phyloP scores from a whole-genome alignment of 2,888 invertebrate genomes.

The Antheraea assamensis region DNA sequence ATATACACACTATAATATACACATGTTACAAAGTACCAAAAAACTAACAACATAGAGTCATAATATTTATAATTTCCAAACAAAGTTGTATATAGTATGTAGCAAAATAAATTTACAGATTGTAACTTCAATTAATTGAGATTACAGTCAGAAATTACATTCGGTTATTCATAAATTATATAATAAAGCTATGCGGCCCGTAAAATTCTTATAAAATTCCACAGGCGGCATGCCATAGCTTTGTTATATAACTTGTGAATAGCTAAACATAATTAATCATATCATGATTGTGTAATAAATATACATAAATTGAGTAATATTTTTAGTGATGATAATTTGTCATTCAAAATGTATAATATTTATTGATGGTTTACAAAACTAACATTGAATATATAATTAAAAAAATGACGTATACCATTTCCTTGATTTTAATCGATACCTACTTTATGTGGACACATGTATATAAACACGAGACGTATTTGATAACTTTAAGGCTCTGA shows the following conservation, averaged over 20 bases:
- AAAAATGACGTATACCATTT: too few relatives aligned
- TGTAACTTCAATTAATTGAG: background rate
- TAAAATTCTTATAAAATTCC: background rate
- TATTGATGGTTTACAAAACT: too few relatives aligned
- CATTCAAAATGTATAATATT: background rate
- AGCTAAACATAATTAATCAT: too few relatives aligned
- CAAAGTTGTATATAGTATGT: background rate
- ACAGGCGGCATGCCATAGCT: too few relatives aligned
- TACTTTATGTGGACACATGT: too few relatives aligned
- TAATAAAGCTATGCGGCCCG: slow-evolving; percentile 2
- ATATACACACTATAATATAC: background rate
- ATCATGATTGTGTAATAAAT: background rate
- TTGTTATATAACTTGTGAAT: too few relatives aligned
- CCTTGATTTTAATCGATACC: too few relatives aligned
- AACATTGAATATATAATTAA: too few relatives aligned
- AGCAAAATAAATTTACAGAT: background rate
- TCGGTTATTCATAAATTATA: background rate
- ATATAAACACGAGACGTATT: too few relatives aligned
- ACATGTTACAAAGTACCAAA: background rate
- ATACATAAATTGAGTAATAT: slow-evolving; percentile 1
- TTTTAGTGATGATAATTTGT: background rate
- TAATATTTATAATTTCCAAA: background rate
- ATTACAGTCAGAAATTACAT: background rate
- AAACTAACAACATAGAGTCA: background rate
- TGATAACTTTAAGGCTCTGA: too few relatives aligned